Evolutionary conservation across 2,113 vertebrate genomes (phyloP).

Genomic region (Okapia johnstoni): DNA sequence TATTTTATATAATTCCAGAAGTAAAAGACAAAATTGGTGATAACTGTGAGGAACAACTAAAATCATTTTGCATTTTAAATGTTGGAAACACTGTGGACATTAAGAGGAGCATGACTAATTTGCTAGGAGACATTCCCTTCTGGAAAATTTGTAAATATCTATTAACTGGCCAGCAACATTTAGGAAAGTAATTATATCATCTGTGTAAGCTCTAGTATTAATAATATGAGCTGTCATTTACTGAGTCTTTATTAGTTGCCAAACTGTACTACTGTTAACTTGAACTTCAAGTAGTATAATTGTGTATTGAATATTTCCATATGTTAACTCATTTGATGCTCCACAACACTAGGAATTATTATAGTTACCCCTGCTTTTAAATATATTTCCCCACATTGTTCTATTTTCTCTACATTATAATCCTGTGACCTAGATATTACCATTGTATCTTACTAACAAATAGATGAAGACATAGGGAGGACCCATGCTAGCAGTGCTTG

Average conservation of each 20-base stretch:
- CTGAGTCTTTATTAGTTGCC: not conserved
- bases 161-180: not conserved
- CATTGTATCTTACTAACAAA: not conserved
- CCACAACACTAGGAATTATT: not conserved
- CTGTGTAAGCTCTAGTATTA: not conserved
- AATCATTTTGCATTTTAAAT: slow-evolving; percentile 23
- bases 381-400: not conserved
- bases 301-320: not conserved
- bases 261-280: not conserved
- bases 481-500: not conserved
- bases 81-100: not conserved
- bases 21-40: not conserved
- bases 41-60: not conserved
- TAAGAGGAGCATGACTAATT: not conserved
- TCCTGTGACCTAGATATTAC: not conserved
- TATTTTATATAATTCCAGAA: not conserved
- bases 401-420: not conserved
- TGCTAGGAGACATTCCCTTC: not conserved
- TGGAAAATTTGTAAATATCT: slow-evolving; percentile 11
- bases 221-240: not conserved
- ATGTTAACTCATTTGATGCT: not conserved
- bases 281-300: not conserved
- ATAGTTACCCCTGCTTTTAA: not conserved
- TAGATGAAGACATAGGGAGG: not conserved
- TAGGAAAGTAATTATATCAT: slow-evolving; percentile 16